Conservation (phyloP, 2,888 invertebrate genomes). For the Rhagonycha fulva region DNA sequence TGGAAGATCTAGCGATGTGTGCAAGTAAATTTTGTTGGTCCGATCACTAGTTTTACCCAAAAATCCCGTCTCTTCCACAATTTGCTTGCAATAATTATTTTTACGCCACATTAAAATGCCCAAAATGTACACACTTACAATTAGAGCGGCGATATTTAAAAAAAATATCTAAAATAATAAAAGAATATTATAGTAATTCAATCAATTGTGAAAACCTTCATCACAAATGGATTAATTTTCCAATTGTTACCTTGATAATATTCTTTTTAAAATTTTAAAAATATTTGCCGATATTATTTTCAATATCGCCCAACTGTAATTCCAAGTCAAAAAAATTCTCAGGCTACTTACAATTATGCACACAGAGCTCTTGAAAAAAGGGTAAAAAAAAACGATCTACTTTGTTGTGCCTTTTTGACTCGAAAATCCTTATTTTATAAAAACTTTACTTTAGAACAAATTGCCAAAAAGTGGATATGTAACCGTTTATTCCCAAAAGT, state of each 20-base stretch:
- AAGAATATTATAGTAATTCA: too few species aligned
- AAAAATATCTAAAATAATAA: too few species aligned
- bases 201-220: too few species aligned
- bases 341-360: background rate
- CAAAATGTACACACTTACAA: background rate
- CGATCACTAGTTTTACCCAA: background rate
- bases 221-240: too few species aligned
- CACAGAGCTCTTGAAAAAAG: background rate
- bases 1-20: conserved; percentile 7
- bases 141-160: background rate
- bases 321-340: background rate
- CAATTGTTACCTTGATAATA: too few species aligned
- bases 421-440: background rate
- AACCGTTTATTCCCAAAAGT: background rate
- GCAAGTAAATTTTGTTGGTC: background rate
- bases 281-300: background rate
- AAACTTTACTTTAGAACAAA: background rate
- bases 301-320: background rate
- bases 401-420: background rate
- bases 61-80: background rate
- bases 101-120: background rate
- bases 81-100: background rate
- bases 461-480: background rate
- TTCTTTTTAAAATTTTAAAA: too few species aligned
- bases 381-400: background rate